Evolutionary conservation across 2,888 invertebrate species (phyloP), one percentile per base, ranked within the genome.

Genomic region (Sesia apiformis): DNA sequence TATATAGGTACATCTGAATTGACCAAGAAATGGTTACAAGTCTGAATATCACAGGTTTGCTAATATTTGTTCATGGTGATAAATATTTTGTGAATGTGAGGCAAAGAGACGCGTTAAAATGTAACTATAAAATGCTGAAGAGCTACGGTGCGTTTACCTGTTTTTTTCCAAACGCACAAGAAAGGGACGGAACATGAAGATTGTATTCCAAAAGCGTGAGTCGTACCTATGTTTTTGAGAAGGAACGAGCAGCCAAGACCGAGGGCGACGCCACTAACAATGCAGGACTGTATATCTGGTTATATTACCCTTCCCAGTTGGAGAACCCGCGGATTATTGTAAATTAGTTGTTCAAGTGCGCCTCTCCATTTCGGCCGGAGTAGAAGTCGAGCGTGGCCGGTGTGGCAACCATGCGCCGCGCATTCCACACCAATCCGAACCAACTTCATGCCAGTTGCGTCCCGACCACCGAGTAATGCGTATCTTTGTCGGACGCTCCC

Each of bases 331-430:
- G 68, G 74, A 74, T 74, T 72, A 72, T 69, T 70, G 69, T 69
- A 70, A 70, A 76, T 74, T 71, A 63, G 69, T 67, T 71, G 70
- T 68, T 72, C 68, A 62, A 73, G 66, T 67, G 66, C 69, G 70
- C 65, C 81, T 83, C 75, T 74, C 64, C 67, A 72, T 72, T 77
- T 80, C 72, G 69, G 81, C 66, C 76, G 85, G 74, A 60, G 70
- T 76, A 66, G 71, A 69, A 73, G 69, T 70, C 74, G 77, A 84
- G 81, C 81, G 80, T 75, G 79, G 76, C 77, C 83, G 83, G 84
- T 81, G 84, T 80, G 79, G 85, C 87, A 82, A 84, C 87, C 80
- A 84, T 89, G 88, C 88, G 88, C 87, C 70, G 84, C 86, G 86
- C 88, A 88, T 82, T 84, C 87, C 82, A 84, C 78, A 81, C 85